Evolutionary conservation across 2,888 invertebrate species (phyloP).

Genomic region (Steromphala cineraria): DNA sequence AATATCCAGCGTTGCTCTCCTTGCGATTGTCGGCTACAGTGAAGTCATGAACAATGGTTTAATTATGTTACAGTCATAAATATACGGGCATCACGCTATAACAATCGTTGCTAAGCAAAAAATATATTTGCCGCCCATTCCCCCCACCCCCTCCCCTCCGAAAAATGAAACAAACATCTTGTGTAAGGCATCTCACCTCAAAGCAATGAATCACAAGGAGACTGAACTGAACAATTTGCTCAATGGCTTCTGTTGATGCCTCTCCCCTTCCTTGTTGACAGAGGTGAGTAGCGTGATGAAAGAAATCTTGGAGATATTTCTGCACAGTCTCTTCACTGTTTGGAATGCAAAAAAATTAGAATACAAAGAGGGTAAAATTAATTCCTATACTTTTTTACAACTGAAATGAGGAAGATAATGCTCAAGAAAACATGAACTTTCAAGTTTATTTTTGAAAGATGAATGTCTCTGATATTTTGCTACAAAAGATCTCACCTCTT

Average conservation of each 20-base stretch:
- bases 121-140: too few relatives aligned
- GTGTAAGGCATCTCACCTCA: constrained; percentile 47
- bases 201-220: constrained; percentile 57
- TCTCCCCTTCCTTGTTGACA: constrained; percentile 27
- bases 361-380: background rate
- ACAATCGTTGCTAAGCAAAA: too few relatives aligned
- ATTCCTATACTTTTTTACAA: background rate
- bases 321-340: constrained; percentile 50
- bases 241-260: background rate
- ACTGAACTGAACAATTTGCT: constrained; percentile 44
- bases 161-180: background rate
- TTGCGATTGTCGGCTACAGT: too few relatives aligned
- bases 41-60: too few relatives aligned
- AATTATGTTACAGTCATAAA: too few relatives aligned
- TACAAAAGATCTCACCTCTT: constrained; percentile 41
- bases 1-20: too few relatives aligned
- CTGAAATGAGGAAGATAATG: background rate
- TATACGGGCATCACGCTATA: too few relatives aligned
- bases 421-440: background rate
- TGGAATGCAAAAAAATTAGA: constrained; percentile 18
- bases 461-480: too few relatives aligned
- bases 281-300: constrained; percentile 39
- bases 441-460: background rate
- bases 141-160: too few relatives aligned
- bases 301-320: constrained; percentile 50